Percentiles rank a stretch among this genome's conserved stretches.
Evolutionary conservation across 2,113 vertebrate species (phyloP).

Genomic region (Plestiodon gilberti): DNA sequence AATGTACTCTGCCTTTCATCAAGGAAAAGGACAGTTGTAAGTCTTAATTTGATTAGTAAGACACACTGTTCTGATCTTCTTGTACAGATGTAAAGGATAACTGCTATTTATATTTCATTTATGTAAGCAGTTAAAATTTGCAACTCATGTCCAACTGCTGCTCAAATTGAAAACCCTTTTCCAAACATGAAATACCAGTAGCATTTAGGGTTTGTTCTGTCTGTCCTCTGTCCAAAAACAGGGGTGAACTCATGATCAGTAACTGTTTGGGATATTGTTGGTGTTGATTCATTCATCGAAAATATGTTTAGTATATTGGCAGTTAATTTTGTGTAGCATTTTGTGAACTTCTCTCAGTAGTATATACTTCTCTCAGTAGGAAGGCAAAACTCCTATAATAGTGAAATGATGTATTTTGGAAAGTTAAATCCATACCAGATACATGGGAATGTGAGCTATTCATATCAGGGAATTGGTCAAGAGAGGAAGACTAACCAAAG

Average conservation of each 20-base stretch:
- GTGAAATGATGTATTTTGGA: conserved; percentile 52
- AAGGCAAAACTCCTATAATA: conserved; percentile 60
- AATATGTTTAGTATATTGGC: conserved; percentile 57
- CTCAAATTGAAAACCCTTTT: conserved; percentile 66
- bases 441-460: conserved; percentile 22
- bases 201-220: conserved; percentile 56
- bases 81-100: conserved; percentile 44
- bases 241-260: conserved; percentile 60
- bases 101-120: conserved; percentile 59
- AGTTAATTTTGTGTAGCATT: conserved; percentile 36
- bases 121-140: conserved; percentile 55
- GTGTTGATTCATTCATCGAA: conserved; percentile 36
- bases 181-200: conserved; percentile 55
- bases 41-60: conserved; percentile 56
- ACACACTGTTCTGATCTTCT: conserved; percentile 41
- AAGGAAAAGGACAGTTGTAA: conserved; percentile 39
- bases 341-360: conserved; percentile 39
- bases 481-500: conserved; percentile 26
- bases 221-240: conserved; percentile 54
- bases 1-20: conserved; percentile 22
- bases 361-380: conserved; percentile 60
- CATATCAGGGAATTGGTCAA: conserved; percentile 38
- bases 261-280: conserved; percentile 39
- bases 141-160: conserved; percentile 58
- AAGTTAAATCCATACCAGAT: conserved; percentile 55